Evolutionary conservation across 1,140 invertebrate species (phyloP).

Genomic region (Sycophila sp.): DNA sequence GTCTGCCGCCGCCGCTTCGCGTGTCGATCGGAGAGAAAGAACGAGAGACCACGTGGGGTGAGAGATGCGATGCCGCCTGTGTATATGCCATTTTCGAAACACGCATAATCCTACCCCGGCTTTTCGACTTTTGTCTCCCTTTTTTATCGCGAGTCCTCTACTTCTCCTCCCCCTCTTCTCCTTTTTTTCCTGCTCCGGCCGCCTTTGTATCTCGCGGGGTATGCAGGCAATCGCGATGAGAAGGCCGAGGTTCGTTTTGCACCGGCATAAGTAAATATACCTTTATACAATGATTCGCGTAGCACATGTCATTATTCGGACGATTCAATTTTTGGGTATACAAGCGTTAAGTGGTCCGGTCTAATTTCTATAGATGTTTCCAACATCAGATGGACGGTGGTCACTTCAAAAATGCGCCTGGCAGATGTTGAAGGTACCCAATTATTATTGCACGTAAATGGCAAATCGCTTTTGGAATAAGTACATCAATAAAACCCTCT

Average conservation of each 20-base stretch:
- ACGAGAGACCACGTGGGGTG: conserved; percentile 17
- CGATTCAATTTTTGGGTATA: conserved; percentile 19
- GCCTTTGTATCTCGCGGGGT: not conserved
- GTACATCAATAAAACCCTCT: too few species aligned
- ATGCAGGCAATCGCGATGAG: not conserved
- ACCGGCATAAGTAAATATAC: too few species aligned
- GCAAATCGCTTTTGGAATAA: not conserved
- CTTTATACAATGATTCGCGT: too few species aligned
- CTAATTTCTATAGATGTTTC: conserved; percentile 2
- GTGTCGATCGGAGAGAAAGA: conserved; percentile 30
- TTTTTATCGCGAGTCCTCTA: not conserved
- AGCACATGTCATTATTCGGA: conserved; percentile 18
- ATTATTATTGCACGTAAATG: not conserved
- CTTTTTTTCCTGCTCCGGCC: not conserved
- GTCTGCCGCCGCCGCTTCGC: conserved; percentile 43
- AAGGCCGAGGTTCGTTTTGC: not conserved
- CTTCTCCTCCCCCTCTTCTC: not conserved
- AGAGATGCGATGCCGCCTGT: not conserved
- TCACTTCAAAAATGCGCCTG: not conserved
- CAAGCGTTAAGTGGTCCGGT: not conserved
- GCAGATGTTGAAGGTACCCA: not conserved
- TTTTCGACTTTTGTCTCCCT: not conserved
- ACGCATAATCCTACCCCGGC: not conserved
- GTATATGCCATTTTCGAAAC: not conserved
- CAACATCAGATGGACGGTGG: not conserved